These are phyloP conservation scores for Oeneis ivallda DNA, from an alignment of 2,888 invertebrate species.

Conservation along the genomic window DNA sequence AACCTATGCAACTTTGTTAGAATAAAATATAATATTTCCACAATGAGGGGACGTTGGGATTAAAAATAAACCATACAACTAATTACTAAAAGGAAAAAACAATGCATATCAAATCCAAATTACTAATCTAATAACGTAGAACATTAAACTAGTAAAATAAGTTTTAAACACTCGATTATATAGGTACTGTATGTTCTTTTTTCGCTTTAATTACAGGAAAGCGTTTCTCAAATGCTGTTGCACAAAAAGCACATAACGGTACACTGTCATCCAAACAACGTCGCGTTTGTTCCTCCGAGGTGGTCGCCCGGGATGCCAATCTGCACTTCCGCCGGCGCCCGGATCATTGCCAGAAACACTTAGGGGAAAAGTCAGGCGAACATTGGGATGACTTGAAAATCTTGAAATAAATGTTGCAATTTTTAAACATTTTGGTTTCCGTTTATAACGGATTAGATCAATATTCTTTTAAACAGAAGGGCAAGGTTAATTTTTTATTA, in stretches of 20 bases:
- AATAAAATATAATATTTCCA: too few relatives aligned
- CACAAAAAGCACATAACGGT: slow-evolving; percentile 33
- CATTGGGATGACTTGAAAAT: slow-evolving; percentile 24
- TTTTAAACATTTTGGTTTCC: slow-evolving; percentile 2
- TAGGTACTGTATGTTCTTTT: neutral
- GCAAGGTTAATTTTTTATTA: too few relatives aligned
- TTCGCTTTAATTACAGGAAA: slow-evolving; percentile 5
- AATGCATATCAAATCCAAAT: too few relatives aligned
- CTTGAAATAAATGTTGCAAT: slow-evolving; percentile 19
- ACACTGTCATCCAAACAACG: slow-evolving; percentile 49
- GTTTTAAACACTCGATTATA: neutral
- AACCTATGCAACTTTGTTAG: too few relatives aligned
- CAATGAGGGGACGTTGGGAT: too few relatives aligned
- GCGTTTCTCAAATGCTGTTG: slow-evolving; percentile 16
- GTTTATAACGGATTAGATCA: neutral
- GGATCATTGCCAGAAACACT: slow-evolving; percentile 68
- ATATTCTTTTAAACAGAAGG: too few relatives aligned
- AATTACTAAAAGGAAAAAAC: too few relatives aligned
- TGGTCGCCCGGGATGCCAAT: slow-evolving; percentile 65
- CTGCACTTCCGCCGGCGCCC: slow-evolving; percentile 75
- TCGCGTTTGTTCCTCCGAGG: slow-evolving; percentile 57
- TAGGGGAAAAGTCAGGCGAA: slow-evolving; percentile 48
- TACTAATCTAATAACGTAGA: neutral
- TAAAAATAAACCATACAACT: too few relatives aligned
- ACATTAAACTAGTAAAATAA: too few relatives aligned